Conservation (phyloP, 2,113 vertebrate species). For the Lichenostomus cassidix region DNA sequence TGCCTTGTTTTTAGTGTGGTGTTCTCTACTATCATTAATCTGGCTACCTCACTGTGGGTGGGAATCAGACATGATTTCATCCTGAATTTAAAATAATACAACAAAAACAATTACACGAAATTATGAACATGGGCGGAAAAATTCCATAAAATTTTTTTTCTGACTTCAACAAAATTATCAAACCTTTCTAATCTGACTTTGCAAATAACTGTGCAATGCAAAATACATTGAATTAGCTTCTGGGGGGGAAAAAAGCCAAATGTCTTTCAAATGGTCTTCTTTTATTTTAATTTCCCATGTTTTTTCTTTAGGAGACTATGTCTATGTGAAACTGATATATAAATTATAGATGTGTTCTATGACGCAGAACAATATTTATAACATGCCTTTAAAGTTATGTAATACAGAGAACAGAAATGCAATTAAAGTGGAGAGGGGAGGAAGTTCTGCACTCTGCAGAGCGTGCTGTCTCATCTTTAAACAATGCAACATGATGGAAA, state of each 20-base stretch:
- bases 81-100: not conserved
- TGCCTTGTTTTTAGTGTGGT: not conserved
- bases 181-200: not conserved
- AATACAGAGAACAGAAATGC: conserved; percentile 48
- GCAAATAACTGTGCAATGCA: not conserved
- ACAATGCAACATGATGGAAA: conserved; percentile 25
- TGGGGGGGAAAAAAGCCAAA: not conserved
- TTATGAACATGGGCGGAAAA: not conserved
- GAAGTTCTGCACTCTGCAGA: conserved; percentile 16
- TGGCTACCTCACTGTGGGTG: not conserved
- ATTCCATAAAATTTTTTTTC: not conserved
- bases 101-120: not conserved
- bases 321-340: not conserved
- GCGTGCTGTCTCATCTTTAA: conserved; percentile 34
- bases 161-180: not conserved
- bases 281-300: not conserved
- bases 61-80: not conserved
- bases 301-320: not conserved
- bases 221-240: not conserved
- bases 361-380: conserved; percentile 28
- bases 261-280: not conserved
- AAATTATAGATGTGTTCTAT: conserved; percentile 25
- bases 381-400: conserved; percentile 45
- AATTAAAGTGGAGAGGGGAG: conserved; percentile 44
- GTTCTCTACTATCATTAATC: not conserved